phyloP scores from a whole-genome alignment of 1,140 invertebrate genomes.

The Panonychus citri region DNA sequence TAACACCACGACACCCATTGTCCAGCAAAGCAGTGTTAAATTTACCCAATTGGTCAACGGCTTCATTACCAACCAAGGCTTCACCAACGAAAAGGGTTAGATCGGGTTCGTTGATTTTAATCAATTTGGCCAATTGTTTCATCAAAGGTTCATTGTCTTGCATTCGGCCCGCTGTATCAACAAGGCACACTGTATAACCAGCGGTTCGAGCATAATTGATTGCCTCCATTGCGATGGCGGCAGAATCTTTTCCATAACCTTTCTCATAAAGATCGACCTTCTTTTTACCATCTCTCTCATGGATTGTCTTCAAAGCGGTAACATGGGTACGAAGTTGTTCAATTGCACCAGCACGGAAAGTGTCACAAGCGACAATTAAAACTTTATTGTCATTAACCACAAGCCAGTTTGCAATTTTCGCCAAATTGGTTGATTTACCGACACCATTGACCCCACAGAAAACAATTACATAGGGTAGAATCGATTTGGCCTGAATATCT shows the following conservation, averaged over 20 bases:
- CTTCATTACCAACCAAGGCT: constrained; percentile 97
- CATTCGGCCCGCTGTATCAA: constrained; percentile 97
- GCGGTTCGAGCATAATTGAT: constrained; percentile 57
- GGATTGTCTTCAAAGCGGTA: constrained; percentile 74
- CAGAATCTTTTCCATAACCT: constrained; percentile 83
- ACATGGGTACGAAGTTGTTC: constrained; percentile 92
- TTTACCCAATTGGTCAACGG: constrained; percentile 93
- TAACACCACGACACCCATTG: constrained; percentile 8
- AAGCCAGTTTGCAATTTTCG: constrained; percentile 98
- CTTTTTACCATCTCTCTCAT: constrained; percentile 30
- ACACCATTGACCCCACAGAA: constrained; percentile 99
- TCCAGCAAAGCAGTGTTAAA: constrained; percentile 74
- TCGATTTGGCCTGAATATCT: constrained; percentile 73
- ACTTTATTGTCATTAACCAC: constrained; percentile 92
- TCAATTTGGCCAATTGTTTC: constrained; percentile 75
- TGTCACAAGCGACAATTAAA: constrained; percentile 95
- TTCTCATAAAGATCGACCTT: constrained; percentile 94
- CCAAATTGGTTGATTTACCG: constrained; percentile 96
- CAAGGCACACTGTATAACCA: constrained; percentile 65
- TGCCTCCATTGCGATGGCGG: constrained; percentile 89
- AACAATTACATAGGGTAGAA: constrained; percentile 73
- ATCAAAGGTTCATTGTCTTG: constrained; percentile 98
- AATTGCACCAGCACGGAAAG: constrained; percentile 94
- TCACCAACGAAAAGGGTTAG: constrained; percentile 96
- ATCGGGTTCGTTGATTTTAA: constrained; percentile 80